A percentile compares a stretch with the other conserved stretches of the same genome.
Conservation (phyloP, 2,113 vertebrate species). For the Psophia crepitans region DNA sequence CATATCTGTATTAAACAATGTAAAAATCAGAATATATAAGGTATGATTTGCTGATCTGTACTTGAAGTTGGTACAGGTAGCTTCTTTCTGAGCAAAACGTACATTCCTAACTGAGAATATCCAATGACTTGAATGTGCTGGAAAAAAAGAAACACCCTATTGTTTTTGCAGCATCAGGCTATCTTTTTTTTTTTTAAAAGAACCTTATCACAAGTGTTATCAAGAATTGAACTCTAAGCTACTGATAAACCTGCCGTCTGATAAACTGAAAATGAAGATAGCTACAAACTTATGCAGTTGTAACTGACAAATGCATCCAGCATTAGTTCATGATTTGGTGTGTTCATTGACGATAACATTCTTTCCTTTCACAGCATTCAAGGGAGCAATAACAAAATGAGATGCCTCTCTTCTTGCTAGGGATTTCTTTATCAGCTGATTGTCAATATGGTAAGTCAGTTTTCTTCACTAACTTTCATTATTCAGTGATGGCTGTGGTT, state of each 20-base stretch:
- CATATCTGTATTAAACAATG: neutral
- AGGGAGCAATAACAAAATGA: neutral
- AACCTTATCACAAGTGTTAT: neutral
- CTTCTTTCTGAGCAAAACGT: neutral
- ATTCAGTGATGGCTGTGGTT: neutral
- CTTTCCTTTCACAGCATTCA: neutral
- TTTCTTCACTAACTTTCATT: neutral
- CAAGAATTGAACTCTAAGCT: neutral
- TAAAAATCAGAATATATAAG: neutral
- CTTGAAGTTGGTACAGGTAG: neutral
- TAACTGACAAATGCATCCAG: neutral
- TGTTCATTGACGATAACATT: neutral
- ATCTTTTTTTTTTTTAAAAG: neutral
- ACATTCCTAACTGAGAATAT: neutral
- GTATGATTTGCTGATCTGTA: neutral
- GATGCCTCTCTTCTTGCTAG: neutral
- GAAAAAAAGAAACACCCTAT: neutral
- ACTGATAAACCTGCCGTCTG: neutral
- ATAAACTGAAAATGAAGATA: neutral
- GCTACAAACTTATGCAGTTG: neutral
- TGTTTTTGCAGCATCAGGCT: neutral
- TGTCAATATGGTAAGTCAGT: neutral
- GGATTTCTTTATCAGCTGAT: neutral
- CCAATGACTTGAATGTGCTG: neutral
- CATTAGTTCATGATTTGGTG: neutral